Evolutionary conservation across 2,888 invertebrate species (phyloP).

Genomic region (Trachelus tabidus): DNA sequence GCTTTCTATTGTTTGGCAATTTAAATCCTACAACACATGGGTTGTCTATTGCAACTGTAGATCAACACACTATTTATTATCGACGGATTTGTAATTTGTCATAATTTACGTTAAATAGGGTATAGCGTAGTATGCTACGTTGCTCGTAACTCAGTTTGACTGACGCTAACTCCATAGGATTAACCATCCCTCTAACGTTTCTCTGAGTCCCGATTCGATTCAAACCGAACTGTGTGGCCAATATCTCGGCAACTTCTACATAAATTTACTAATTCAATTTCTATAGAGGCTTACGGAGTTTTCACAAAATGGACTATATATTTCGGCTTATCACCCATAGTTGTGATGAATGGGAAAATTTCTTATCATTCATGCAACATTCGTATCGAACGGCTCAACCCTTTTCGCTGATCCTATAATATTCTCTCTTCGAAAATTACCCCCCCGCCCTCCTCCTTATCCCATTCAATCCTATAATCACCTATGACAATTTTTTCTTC

Average conservation of each 20-base stretch:
- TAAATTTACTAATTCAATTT: slow-evolving; percentile 19
- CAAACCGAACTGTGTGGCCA: not conserved
- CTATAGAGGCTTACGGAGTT: not conserved
- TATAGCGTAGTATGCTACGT: slow-evolving; percentile 30
- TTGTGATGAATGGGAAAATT: no score
- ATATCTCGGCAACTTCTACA: slow-evolving; percentile 12
- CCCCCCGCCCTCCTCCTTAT: no score
- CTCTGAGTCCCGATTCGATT: slow-evolving; percentile 13
- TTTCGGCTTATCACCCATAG: no score
- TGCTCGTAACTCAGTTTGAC: slow-evolving; percentile 59
- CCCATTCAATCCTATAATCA: no score
- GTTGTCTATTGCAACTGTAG: not conserved
- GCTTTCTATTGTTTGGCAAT: no score
- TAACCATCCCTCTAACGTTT: slow-evolving; percentile 40
- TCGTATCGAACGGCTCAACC: no score
- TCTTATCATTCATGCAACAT: no score
- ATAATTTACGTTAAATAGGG: slow-evolving; percentile 59
- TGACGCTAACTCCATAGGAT: slow-evolving; percentile 59
- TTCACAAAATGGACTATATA: no score
- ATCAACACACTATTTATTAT: slow-evolving; percentile 35
- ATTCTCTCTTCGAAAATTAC: no score
- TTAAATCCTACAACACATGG: not conserved
- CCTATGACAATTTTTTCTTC: no score
- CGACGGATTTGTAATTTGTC: slow-evolving; percentile 39
- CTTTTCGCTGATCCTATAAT: no score